These are phyloP conservation scores for Tolypeutes matacus DNA, from an alignment of 2,797 vertebrate genomes.

Conservation along the genomic window DNA sequence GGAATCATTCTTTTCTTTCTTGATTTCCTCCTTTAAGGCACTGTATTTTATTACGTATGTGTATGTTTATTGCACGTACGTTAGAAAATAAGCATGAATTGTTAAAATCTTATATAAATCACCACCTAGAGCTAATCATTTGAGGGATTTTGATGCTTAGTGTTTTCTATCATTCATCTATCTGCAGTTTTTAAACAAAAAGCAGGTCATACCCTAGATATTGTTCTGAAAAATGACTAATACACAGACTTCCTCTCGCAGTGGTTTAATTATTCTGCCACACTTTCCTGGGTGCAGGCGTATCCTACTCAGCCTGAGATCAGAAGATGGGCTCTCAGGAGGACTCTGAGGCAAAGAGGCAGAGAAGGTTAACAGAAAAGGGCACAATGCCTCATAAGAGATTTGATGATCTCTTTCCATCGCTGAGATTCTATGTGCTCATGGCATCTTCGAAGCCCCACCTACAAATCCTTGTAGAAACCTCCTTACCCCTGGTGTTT, in stretches of 20 bases:
- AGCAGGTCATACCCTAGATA: rapidly evolving
- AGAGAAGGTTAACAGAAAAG: neutral
- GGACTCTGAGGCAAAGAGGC: neutral
- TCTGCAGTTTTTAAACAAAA: neutral
- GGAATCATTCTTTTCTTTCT: neutral
- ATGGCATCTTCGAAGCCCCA: neutral
- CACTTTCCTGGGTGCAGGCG: neutral
- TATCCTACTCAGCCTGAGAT: neutral
- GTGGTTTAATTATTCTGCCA: neutral
- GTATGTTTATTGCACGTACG: neutral
- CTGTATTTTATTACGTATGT: neutral
- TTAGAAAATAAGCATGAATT: neutral
- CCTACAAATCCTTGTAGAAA: neutral
- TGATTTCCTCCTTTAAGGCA: neutral
- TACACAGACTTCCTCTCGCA: neutral
- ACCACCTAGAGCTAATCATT: neutral
- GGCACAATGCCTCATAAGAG: rapidly evolving
- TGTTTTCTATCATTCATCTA: neutral
- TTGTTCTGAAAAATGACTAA: neutral
- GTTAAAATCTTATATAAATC: neutral
- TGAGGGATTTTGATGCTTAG: neutral
- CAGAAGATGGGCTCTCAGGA: neutral
- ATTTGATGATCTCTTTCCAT: neutral
- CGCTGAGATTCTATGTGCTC: neutral
- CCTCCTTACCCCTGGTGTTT: neutral